phyloP scores from a whole-genome alignment of 2,113 vertebrate species.

The Solea solea region DNA sequence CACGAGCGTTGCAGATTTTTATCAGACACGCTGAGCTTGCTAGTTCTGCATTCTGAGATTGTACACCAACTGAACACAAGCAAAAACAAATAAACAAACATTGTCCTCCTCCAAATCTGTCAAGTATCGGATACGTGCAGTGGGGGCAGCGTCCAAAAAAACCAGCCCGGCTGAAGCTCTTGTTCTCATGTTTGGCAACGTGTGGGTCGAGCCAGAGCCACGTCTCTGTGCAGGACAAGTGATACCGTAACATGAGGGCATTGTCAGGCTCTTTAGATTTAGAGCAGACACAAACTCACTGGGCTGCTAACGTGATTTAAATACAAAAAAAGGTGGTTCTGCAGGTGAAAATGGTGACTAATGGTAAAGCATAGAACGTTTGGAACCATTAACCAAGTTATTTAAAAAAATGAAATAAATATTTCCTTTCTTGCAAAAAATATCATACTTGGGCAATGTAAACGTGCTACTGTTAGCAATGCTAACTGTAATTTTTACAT shows the following conservation, averaged over 20 bases:
- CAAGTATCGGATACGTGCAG: slow-evolving; percentile 42
- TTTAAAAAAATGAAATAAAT: too few species aligned
- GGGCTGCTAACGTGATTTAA: too few species aligned
- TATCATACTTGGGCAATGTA: too few species aligned
- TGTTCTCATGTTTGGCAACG: slow-evolving; percentile 39
- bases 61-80: slow-evolving; percentile 22
- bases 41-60: slow-evolving; percentile 48
- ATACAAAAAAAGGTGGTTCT: neutral
- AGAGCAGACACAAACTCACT: slow-evolving; percentile 31
- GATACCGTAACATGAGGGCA: slow-evolving; percentile 53
- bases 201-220: slow-evolving; percentile 19
- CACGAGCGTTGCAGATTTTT: slow-evolving; percentile 66
- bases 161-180: slow-evolving; percentile 42
- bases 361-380: neutral
- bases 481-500: too few species aligned
- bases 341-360: slow-evolving; percentile 2
- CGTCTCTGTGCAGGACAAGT: slow-evolving; percentile 27
- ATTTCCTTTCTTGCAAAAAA: too few species aligned
- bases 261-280: slow-evolving; percentile 55
- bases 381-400: too few species aligned
- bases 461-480: too few species aligned
- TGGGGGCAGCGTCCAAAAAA: slow-evolving; percentile 28
- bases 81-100: neutral
- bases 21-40: slow-evolving; percentile 66
- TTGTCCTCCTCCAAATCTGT: slow-evolving; percentile 13